Conservation (phyloP, 2,797 vertebrate species). For the Typhlichthys eigenmanni region DNA sequence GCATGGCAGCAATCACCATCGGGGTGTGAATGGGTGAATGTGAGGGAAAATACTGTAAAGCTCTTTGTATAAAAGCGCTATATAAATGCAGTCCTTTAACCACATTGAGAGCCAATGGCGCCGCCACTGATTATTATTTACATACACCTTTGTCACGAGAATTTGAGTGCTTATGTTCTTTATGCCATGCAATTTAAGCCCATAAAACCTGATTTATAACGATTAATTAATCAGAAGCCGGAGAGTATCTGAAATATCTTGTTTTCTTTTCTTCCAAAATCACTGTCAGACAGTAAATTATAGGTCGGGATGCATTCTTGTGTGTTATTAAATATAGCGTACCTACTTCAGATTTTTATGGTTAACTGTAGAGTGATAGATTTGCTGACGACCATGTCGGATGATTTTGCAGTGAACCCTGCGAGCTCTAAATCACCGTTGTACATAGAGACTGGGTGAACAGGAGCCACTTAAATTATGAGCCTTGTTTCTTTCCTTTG, state of each 20-base stretch:
- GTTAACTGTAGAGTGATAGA: too few species aligned
- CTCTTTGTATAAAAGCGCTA: too few species aligned
- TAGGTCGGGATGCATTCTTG: too few species aligned
- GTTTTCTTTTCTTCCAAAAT: too few species aligned
- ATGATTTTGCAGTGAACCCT: too few species aligned
- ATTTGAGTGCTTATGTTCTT: conserved; percentile 14
- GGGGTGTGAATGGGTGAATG: too few species aligned
- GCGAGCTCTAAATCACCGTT: not conserved
- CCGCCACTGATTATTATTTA: conserved; percentile 27
- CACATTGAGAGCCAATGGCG: conserved; percentile 22
- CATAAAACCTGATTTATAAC: not conserved
- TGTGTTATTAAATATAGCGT: too few species aligned
- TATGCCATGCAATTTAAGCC: not conserved
- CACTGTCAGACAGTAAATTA: too few species aligned
- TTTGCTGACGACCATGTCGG: too few species aligned
- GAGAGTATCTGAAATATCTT: not conserved
- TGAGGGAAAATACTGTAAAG: too few species aligned
- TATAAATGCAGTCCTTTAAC: conserved; percentile 5
- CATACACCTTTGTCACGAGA: conserved; percentile 1
- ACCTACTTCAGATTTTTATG: too few species aligned
- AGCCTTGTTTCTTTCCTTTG: not conserved
- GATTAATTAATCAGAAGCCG: not conserved
- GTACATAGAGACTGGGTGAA: not conserved
- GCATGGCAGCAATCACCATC: too few species aligned
- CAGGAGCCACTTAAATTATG: not conserved